phyloP scores from a whole-genome alignment of 2,888 invertebrate species.

The Gibbula magus region DNA sequence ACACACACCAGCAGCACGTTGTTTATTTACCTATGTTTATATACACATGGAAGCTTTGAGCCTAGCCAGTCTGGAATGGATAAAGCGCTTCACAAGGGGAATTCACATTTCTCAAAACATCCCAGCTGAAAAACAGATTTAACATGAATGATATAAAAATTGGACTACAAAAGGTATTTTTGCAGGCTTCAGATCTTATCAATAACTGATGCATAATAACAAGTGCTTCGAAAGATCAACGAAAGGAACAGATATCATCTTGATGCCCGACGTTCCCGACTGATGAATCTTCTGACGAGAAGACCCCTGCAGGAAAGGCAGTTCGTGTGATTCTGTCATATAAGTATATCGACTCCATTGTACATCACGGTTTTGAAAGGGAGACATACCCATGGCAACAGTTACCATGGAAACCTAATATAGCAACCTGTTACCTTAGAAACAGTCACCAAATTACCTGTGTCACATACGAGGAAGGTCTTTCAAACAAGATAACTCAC shows the following conservation, averaged over 20 bases:
- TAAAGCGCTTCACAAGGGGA: not conserved
- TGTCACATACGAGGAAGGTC: too few species aligned
- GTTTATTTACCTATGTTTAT: not conserved
- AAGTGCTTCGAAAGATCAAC: constrained; percentile 1
- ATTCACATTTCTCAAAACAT: not conserved
- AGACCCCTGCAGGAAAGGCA: not conserved
- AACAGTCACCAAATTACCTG: too few species aligned
- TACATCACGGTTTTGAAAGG: too few species aligned
- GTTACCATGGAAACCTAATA: too few species aligned
- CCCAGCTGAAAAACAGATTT: not conserved
- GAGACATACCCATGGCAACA: too few species aligned
- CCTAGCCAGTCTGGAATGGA: constrained; percentile 14
- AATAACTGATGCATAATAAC: too few species aligned
- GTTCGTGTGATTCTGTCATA: not conserved
- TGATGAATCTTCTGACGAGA: not conserved
- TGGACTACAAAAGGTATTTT: too few species aligned
- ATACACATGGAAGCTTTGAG: constrained; percentile 12
- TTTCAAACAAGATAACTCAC: too few species aligned
- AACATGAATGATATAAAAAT: too few species aligned
- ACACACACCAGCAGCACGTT: not conserved
- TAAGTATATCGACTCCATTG: too few species aligned
- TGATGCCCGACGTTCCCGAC: not conserved
- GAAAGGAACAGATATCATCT: not conserved
- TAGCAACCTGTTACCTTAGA: too few species aligned
- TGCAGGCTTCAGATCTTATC: too few species aligned